Evolutionary conservation across 2,797 vertebrate genomes (phyloP).

Genomic region (Enteromius anoplus): DNA sequence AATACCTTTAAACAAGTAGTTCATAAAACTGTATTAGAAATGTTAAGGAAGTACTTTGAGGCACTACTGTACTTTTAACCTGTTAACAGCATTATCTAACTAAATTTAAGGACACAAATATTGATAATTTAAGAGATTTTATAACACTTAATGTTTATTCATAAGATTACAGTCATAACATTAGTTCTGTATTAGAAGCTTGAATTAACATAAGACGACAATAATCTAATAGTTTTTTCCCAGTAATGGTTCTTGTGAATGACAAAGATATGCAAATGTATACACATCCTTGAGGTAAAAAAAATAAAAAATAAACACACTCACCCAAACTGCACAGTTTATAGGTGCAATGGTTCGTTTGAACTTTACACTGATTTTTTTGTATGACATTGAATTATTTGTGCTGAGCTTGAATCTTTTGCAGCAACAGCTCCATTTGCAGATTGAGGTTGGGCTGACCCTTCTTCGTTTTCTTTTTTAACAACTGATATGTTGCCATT

Average conservation of each 20-base stretch:
- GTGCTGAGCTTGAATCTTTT: slow-evolving; percentile 85
- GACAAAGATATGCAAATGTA: not conserved
- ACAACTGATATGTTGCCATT: slow-evolving; percentile 85
- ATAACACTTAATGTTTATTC: not conserved
- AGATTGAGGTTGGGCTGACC: slow-evolving; percentile 96
- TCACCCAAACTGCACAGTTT: not conserved
- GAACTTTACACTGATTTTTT: not conserved
- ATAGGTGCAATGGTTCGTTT: not conserved
- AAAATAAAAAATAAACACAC: too few species aligned
- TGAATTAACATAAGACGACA: not conserved
- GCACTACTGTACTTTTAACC: not conserved
- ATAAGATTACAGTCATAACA: not conserved
- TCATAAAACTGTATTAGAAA: not conserved
- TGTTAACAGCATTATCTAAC: not conserved
- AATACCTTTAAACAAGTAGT: not conserved
- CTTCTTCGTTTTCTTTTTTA: slow-evolving; percentile 92
- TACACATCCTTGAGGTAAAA: not conserved
- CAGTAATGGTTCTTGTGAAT: too few species aligned
- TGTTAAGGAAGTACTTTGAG: not conserved
- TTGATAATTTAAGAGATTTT: not conserved
- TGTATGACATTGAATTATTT: slow-evolving; percentile 59
- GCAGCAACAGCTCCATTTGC: slow-evolving; percentile 93
- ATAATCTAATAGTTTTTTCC: not conserved
- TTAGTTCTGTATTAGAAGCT: not conserved
- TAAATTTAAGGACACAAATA: not conserved